Conservation (phyloP, 2,113 vertebrate genomes). For the Corythaeola cristata region DNA sequence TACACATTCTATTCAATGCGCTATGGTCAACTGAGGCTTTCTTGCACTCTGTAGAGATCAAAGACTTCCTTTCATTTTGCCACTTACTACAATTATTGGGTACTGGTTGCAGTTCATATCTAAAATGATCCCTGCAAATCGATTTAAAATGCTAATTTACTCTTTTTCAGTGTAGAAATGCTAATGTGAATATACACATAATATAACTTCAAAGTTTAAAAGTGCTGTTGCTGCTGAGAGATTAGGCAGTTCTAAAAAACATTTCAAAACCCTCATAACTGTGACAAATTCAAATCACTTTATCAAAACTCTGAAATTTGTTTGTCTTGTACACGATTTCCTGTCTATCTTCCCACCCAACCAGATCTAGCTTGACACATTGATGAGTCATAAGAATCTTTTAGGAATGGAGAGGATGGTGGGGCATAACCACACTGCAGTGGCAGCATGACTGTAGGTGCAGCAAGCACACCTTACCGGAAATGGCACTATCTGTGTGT, state of each 20-base stretch:
- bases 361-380: not conserved
- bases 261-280: not conserved
- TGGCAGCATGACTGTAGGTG: rapidly evolving
- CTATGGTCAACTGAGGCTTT: not conserved
- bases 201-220: not conserved
- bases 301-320: not conserved
- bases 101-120: not conserved
- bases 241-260: not conserved
- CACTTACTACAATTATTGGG: not conserved
- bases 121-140: not conserved
- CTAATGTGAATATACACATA: not conserved
- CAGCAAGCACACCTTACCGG: not conserved
- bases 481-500: too few relatives aligned
- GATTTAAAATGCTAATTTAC: not conserved
- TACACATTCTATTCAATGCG: not conserved
- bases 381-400: not conserved
- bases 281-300: not conserved
- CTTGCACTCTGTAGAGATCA: not conserved
- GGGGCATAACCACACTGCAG: not conserved
- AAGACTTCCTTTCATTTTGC: not conserved
- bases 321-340: not conserved
- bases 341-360: not conserved
- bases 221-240: not conserved
- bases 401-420: not conserved
- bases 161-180: not conserved